Evolutionary conservation across 2,113 vertebrate species (phyloP).

Genomic region (Hymenochirus boettgeri): DNA sequence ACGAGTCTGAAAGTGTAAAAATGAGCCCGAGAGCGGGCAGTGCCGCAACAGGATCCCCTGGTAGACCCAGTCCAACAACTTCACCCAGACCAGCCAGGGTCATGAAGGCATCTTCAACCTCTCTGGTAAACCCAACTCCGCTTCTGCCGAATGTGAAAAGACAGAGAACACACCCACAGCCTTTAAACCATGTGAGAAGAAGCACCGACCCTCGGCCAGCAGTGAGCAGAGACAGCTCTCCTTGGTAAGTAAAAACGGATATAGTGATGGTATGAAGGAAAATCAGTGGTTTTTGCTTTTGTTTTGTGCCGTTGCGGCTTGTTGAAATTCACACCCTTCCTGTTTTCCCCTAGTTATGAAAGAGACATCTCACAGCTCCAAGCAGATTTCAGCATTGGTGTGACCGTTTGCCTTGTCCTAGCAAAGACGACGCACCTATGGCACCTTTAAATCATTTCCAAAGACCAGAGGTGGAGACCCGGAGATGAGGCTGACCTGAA

Average conservation of each 20-base stretch:
- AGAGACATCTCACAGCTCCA: slow-evolving; percentile 41
- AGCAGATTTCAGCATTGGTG: neutral
- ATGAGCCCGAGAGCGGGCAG: slow-evolving; percentile 85
- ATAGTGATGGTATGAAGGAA: neutral
- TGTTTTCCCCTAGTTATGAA: slow-evolving; percentile 51
- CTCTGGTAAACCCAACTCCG: slow-evolving; percentile 48
- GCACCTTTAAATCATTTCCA: slow-evolving; percentile 89
- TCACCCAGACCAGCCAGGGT: slow-evolving; percentile 68
- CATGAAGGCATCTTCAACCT: slow-evolving; percentile 53
- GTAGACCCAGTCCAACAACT: slow-evolving; percentile 81
- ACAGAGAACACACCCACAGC: slow-evolving; percentile 49
- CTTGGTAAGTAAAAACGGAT: slow-evolving; percentile 61
- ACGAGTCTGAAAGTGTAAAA: slow-evolving; percentile 69
- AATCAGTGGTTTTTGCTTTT: neutral
- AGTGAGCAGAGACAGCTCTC: slow-evolving; percentile 47
- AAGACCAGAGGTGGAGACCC: slow-evolving; percentile 52
- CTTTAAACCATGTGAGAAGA: slow-evolving; percentile 56
- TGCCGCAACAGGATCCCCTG: slow-evolving; percentile 84
- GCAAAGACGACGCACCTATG: slow-evolving; percentile 44
- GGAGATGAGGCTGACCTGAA: neutral
- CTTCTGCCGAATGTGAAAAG: slow-evolving; percentile 47
- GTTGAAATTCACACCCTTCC: neutral
- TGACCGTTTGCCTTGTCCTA: neutral
- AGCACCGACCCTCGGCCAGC: slow-evolving; percentile 38
- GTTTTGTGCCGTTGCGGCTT: neutral